phyloP scores from a whole-genome alignment of 2,113 vertebrate genomes.

The Euleptes europaea region DNA sequence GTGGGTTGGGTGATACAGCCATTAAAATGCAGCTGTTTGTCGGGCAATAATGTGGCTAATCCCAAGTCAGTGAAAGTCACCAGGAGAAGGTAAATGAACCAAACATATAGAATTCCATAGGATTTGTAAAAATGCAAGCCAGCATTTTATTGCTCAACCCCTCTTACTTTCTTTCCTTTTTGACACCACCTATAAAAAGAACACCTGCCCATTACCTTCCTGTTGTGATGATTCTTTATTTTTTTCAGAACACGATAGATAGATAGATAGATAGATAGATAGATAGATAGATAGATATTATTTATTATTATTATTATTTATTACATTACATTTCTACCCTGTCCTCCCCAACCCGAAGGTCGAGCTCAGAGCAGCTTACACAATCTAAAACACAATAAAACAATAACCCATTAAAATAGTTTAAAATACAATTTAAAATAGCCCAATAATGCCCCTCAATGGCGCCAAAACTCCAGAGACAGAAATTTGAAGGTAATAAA shows the following conservation, averaged over 20 bases:
- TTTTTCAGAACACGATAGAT: slow-evolving; percentile 49
- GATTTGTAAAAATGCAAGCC: slow-evolving; percentile 1
- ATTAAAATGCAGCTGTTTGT: not conserved
- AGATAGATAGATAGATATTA: too few species aligned
- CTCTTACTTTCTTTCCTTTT: slow-evolving; percentile 27
- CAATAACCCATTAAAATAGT: too few species aligned
- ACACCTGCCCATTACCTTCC: slow-evolving; percentile 31
- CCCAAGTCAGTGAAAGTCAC: not conserved
- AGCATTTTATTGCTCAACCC: not conserved
- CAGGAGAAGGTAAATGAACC: slow-evolving; percentile 11
- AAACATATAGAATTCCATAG: not conserved
- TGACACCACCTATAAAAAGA: slow-evolving; percentile 29
- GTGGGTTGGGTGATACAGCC: not conserved
- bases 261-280: too few species aligned
- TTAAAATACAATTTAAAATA: too few species aligned
- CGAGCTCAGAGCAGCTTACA: too few species aligned
- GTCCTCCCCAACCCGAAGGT: too few species aligned
- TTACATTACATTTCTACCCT: too few species aligned
- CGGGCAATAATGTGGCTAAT: not conserved
- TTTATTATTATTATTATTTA: too few species aligned
- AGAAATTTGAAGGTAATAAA: too few species aligned
- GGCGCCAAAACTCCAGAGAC: too few species aligned
- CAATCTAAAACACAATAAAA: too few species aligned
- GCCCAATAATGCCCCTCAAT: too few species aligned
- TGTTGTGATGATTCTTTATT: slow-evolving; percentile 38